phyloP scores from a whole-genome alignment of 2,888 invertebrate genomes.

The Spialia ferax region DNA sequence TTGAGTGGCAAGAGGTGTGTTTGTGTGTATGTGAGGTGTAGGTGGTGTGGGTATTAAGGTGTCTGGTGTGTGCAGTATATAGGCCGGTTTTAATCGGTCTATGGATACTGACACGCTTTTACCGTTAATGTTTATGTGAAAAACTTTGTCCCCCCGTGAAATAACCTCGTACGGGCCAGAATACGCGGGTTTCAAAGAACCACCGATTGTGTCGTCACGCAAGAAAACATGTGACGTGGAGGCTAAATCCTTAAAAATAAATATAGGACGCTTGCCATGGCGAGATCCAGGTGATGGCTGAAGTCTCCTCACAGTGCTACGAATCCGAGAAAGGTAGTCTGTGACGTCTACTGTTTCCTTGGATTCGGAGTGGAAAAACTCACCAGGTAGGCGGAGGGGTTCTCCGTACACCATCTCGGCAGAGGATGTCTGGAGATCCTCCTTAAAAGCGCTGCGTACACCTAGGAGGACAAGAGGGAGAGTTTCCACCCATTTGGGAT shows the following conservation, averaged over 20 bases:
- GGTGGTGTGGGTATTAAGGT: slow-evolving; percentile 1
- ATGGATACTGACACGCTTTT: slow-evolving; percentile 10
- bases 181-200: slow-evolving; percentile 12
- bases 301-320: slow-evolving; percentile 2
- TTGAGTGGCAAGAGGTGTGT: slow-evolving; percentile 10
- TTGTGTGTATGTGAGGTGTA: slow-evolving; percentile 6
- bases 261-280: slow-evolving; percentile 10
- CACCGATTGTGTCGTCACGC: slow-evolving; percentile 9
- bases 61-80: slow-evolving; percentile 1
- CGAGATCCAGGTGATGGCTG: slow-evolving; percentile 9
- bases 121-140: slow-evolving; percentile 3
- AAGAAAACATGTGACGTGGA: slow-evolving; percentile 4
- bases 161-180: slow-evolving; percentile 14
- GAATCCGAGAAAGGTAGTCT: slow-evolving; percentile 13
- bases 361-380: slow-evolving; percentile 8
- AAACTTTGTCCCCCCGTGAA: slow-evolving; percentile 11
- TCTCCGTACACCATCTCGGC: slow-evolving; percentile 4
- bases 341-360: slow-evolving; percentile 10
- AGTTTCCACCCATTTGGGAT: slow-evolving; percentile 8
- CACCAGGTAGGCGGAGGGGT: background rate
- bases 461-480: slow-evolving; percentile 1
- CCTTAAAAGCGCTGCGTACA: background rate
- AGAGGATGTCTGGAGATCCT: slow-evolving; percentile 5
- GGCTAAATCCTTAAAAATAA: slow-evolving; percentile 15
- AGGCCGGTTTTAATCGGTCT: slow-evolving; percentile 13